phyloP scores from a whole-genome alignment of 2,797 vertebrate species.

The Phrynocephalus guinanensis region DNA sequence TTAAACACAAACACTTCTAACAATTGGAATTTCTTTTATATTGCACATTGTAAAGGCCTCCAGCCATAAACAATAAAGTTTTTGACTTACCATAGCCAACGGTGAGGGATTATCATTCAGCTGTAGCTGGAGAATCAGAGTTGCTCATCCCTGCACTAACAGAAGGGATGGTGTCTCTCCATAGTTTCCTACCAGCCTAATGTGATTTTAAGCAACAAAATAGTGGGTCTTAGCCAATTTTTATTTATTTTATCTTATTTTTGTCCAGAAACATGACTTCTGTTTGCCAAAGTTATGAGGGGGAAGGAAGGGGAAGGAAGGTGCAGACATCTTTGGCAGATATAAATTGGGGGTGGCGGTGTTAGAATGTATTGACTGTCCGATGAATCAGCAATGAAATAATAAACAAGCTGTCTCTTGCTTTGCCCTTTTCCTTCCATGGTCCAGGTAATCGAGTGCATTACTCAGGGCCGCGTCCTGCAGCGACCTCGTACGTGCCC shows the following conservation, averaged over 20 bases:
- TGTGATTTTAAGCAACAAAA: neutral
- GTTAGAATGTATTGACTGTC: neutral
- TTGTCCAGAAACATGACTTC: neutral
- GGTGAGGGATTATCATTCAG: neutral
- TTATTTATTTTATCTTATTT: neutral
- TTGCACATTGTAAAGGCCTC: too few relatives aligned
- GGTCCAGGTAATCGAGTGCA: conserved; percentile 95
- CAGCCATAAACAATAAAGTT: too few relatives aligned
- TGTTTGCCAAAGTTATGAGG: neutral
- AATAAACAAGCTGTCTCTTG: conserved; percentile 28
- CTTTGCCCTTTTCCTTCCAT: conserved; percentile 42
- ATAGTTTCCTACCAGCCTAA: neutral
- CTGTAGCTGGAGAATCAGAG: neutral
- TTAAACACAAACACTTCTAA: too few relatives aligned
- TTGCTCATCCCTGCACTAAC: neutral
- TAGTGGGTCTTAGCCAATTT: neutral
- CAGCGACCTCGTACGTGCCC: conserved; percentile 96
- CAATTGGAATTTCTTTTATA: too few relatives aligned
- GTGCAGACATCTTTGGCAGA: neutral
- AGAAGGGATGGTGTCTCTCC: neutral
- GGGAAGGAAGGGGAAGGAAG: neutral
- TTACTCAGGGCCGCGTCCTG: conserved; percentile 97
- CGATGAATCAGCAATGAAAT: neutral
- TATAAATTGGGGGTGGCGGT: neutral
- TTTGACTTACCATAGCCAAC: neutral